These are phyloP conservation scores for Delphinapterus leucas DNA, from an alignment of 2,113 vertebrate species.

Conservation along the genomic window DNA sequence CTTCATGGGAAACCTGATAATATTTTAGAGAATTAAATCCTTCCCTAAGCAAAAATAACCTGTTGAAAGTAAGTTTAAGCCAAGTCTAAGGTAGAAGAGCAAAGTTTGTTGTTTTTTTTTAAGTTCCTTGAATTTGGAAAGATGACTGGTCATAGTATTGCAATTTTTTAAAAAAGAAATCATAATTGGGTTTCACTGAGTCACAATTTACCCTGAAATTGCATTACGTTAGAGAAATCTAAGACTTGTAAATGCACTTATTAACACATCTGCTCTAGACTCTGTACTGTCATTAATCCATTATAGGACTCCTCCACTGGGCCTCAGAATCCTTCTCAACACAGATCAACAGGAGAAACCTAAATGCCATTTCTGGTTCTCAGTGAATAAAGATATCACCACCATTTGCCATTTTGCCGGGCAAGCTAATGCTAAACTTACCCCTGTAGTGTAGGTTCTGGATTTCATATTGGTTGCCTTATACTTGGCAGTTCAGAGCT, in stretches of 20 bases:
- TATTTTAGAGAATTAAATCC: constrained; percentile 1
- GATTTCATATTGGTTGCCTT: neutral
- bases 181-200: neutral
- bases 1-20: constrained; percentile 46
- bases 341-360: neutral
- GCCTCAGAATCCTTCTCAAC: neutral
- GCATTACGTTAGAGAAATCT: constrained; percentile 7
- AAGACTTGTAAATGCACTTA: neutral
- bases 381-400: neutral
- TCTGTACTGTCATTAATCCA: neutral
- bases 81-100: neutral
- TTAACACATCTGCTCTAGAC: neutral
- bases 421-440: neutral
- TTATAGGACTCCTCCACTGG: neutral
- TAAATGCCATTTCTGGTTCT: neutral
- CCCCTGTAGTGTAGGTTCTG: neutral
- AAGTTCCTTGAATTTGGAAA: constrained; percentile 17
- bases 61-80: constrained; percentile 37
- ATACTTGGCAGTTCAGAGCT: neutral
- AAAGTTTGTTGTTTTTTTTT: neutral
- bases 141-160: neutral
- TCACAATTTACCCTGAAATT: neutral
- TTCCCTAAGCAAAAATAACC: constrained; percentile 25
- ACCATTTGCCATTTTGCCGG: neutral
- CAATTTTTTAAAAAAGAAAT: neutral